Conservation (phyloP, 2,797 vertebrate species). For the Acropternis orthonyx region DNA sequence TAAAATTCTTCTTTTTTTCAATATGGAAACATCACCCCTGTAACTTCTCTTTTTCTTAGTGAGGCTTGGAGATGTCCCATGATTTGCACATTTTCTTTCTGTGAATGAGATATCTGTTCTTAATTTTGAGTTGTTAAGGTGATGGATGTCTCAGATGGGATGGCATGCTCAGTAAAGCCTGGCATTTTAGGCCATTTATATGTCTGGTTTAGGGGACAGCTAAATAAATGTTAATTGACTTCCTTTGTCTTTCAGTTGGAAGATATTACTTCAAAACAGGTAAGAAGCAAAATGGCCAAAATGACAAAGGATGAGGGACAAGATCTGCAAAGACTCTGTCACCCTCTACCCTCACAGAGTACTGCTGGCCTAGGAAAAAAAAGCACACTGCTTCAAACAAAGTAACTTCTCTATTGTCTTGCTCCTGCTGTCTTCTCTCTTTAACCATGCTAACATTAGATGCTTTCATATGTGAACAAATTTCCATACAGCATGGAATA, state of each 20-base stretch:
- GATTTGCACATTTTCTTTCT: not conserved
- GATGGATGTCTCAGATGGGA: not conserved
- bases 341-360: not conserved
- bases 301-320: not conserved
- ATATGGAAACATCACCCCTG: not conserved
- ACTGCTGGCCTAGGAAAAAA: not conserved
- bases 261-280: not conserved
- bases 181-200: not conserved
- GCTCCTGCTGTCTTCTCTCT: not conserved
- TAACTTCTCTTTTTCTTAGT: not conserved
- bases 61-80: not conserved
- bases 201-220: not conserved
- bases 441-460: not conserved
- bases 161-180: not conserved
- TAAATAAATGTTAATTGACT: not conserved
- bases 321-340: not conserved
- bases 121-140: not conserved
- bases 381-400: not conserved
- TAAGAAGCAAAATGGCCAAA: not conserved
- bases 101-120: not conserved
- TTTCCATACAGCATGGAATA: not conserved
- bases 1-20: not conserved
- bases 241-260: not conserved
- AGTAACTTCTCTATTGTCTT: not conserved
- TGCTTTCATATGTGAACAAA: fast-evolving